Evolutionary conservation across 1,140 invertebrate species (phyloP), one percentile per base, ranked within the genome.

Genomic region (Adelges cooleyi): DNA sequence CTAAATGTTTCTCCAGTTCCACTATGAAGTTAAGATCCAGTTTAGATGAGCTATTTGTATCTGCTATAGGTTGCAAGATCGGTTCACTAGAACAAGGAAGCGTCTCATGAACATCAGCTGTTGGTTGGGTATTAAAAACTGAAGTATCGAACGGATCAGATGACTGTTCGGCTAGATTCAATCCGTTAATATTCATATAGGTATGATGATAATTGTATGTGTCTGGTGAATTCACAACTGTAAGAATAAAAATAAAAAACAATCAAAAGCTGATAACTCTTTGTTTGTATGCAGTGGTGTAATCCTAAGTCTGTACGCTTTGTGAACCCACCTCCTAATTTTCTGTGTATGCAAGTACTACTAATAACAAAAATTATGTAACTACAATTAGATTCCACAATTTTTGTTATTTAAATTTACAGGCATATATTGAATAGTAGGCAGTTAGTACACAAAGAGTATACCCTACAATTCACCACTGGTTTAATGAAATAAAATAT

Each of bases 101-200:
- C 29, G 13, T 11, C 15, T 48, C 33, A 23, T 56, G 17, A 20
- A n/a, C 23, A 44, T 18, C 5, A 40, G 9, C 9, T 15, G 17
- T 13, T 11, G 36, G 11, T 6, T n/a, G n/a, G 17, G 29, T 23
- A 0, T 67, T 23, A 25, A 54, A 50, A 15, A 46, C 9, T 20
- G 78, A 79, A 0, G 84, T 86, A 70, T 86, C 84, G 66, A 85
- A 86, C 0, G 84, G 84, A 75, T 81, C 80, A 15, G 65, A 20
- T 27, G 25, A 3, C 33, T 44, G 40, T 62, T 62, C 56, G 20
- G 22, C 25, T 17, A 42, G n/a, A 62, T 46, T 29, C 33, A 62
- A 62, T 62, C 42, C 42, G 0, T 74, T 71, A 50, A 76, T 75
- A 68, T 78, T 77, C 0, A 73, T 74, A 15, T 78, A 78, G 0